Evolutionary conservation across 1,140 invertebrate species (phyloP), one percentile per base, ranked within the genome.

Genomic region (Caenorhabditis inopinata): DNA sequence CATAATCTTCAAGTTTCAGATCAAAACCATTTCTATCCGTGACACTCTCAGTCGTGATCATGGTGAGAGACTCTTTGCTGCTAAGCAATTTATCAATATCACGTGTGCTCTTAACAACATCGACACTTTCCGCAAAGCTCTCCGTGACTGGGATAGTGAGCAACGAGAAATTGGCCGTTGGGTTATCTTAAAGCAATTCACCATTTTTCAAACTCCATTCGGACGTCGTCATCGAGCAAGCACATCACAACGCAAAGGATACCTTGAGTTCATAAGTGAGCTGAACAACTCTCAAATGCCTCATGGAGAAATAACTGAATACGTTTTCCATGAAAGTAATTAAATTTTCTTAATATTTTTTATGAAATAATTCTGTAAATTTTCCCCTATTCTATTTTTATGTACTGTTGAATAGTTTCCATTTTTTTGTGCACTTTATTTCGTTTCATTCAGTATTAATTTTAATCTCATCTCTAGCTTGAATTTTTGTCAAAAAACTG

Each of bases 151-250:
- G 58, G 58, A 68, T 42, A 29, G 2, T 21, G 58, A 21, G 1
- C 25, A 68, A 6, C 25, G 58, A 42, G 32, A 68, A 68, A 42
- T 68, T 21, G 58, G 58, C 0, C 1, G n/a, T 12, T 68, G 58
- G 58, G 58, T 68, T 18, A 68, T 68, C n/a, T 18, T 68, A 1
- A 68, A 68, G 32, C 58, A 68, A 42, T 68, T 68, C 58, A 68
- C 58, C 29, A 68, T 68, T 21, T 68, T 68, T 32, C 58, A 68
- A 68, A 68, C 58, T 4, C 58, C 58, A 35, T 68, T 68, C 7
- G 58, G 58, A 0, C n/a, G 32, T 21, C 58, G 58, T 38, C 32
- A 68, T 68, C 58, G 58, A 1, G 2, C 25, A 21, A 25, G 23
- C 0, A 38, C 14, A 16, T 68, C 25, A 11, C n/a, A 21, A 11